Evolutionary conservation across 2,888 invertebrate species (phyloP).

Genomic region (Diplazon laetatorius): DNA sequence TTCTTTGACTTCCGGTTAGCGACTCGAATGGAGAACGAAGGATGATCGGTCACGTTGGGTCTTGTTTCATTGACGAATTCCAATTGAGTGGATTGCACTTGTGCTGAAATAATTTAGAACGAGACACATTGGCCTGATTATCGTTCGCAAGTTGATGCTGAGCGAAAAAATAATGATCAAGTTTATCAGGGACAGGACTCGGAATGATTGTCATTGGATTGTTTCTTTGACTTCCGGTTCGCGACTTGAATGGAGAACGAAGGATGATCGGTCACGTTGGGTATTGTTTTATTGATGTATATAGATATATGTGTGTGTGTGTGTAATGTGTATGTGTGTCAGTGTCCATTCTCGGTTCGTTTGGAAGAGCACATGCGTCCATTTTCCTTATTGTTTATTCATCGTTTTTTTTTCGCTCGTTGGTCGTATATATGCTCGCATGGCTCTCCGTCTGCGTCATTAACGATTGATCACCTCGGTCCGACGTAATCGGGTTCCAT

Average conservation of each 20-base stretch:
- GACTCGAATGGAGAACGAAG: not conserved
- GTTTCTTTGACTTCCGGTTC: not conserved
- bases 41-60: not conserved
- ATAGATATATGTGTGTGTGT: too few species aligned
- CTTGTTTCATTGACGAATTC: not conserved
- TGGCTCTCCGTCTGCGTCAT: not conserved
- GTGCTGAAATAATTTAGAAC: too few species aligned
- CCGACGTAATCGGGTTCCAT: conserved; percentile 8
- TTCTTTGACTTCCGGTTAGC: not conserved
- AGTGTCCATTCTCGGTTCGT: not conserved
- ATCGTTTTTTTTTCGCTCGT: not conserved
- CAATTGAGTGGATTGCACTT: too few species aligned
- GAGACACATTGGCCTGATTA: too few species aligned
- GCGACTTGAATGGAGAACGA: not conserved
- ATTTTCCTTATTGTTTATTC: not conserved
- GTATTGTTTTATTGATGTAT: not conserved
- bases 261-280: not conserved
- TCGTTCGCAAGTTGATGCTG: too few species aligned
- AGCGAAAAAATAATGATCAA: too few species aligned
- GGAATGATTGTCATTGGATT: not conserved
- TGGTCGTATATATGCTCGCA: not conserved
- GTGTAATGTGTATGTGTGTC: too few species aligned
- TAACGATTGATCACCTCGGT: conserved; percentile 13
- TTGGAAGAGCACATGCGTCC: not conserved
- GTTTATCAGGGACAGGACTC: too few species aligned